Evolutionary conservation across 2,113 vertebrate genomes (phyloP), one percentile per base, ranked within the genome.

Genomic region (Microtus pennsylvanicus): DNA sequence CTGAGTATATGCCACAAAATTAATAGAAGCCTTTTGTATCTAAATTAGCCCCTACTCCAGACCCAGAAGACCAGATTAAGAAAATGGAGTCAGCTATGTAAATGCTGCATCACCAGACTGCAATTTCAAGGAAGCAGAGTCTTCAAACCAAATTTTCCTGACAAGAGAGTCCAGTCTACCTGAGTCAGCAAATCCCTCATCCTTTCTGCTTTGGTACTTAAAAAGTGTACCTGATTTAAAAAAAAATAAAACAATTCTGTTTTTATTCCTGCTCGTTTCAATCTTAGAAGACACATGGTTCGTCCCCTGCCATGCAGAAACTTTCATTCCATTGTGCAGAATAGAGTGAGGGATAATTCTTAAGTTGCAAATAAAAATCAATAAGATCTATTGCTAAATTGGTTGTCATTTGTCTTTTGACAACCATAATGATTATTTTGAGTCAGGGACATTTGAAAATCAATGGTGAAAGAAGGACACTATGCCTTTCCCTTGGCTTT

Each of bases 341-440:
- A 65, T 50, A 45, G n/a, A 50, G 11, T 5, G 12, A 74, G 52
- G 58, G 86, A 14, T 70, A 28, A 52, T 74, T 42, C 17, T 22
- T 75, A 26, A 33, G 47, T 52, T 47, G 72, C 11, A 89, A 82
- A 82, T 63, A 74, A 33, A 94, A 82, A 45, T 38, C 42, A 75
- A 65, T 74, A 28, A 38, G 42, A 82, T 47, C 35, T 82, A 63
- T 89, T 52, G 78, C 30, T 89, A 72, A 70, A 89, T 82, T 47
- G 24, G 76, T 55, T 38, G 38, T 28, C 33, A 7, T 72, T 81
- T 89, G 35, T 28, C 86, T 80, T 55, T 30, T 81, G 65, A 88
- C 63, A 81, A 38, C 42, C 21, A 82, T 81, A 45, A 74, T 28
- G 45, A 81, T 95, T 91, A 81, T 92, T 95, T 65, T 95, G 75